These are phyloP conservation scores for Sanderia malayensis DNA, from an alignment of 30 jellyfish, hydroid and myxozoan species.

Conservation along the genomic window DNA sequence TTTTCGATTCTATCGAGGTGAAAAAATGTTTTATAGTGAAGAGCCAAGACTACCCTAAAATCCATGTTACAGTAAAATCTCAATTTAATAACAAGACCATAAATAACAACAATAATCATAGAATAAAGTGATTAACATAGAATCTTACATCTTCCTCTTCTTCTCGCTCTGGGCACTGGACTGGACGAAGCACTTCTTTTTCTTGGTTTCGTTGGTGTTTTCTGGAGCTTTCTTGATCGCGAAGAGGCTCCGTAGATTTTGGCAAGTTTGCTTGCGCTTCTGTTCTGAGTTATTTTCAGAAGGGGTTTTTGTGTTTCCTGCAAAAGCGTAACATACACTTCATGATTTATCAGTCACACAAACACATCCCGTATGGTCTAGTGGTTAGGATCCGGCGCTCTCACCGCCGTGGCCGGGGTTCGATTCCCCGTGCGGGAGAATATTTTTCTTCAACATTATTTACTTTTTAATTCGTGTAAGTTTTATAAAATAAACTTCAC, in stretches of 20 bases:
- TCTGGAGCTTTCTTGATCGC: slow-evolving; percentile 29
- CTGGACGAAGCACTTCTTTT: slow-evolving; percentile 92
- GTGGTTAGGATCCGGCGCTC: slow-evolving; percentile 54
- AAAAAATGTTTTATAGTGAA: too few relatives aligned
- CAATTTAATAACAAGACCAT: too few relatives aligned
- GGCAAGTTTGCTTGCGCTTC: slow-evolving; percentile 35
- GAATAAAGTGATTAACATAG: too few relatives aligned
- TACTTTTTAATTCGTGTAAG: not conserved
- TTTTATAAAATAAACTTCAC: not conserved
- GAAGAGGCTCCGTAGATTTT: slow-evolving; percentile 35
- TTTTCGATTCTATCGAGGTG: too few relatives aligned
- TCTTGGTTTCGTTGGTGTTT: slow-evolving; percentile 35
- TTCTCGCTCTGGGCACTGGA: slow-evolving; percentile 67
- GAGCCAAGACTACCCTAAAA: too few relatives aligned
- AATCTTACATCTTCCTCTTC: slow-evolving; percentile 70
- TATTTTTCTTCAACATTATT: not conserved
- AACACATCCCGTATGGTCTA: slow-evolving; percentile 36
- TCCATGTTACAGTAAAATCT: too few relatives aligned
- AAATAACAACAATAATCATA: too few relatives aligned
- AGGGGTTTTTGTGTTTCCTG: not conserved
- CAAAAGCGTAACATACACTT: not conserved
- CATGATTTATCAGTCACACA: not conserved
- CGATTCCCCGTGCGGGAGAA: slow-evolving; percentile 52
- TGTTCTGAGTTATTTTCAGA: slow-evolving; percentile 1
- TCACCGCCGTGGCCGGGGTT: slow-evolving; percentile 63